Percentiles rank a stretch among this genome's conserved stretches.
phyloP scores from a whole-genome alignment of 1,140 invertebrate genomes.

The Bradynema listronoti region DNA sequence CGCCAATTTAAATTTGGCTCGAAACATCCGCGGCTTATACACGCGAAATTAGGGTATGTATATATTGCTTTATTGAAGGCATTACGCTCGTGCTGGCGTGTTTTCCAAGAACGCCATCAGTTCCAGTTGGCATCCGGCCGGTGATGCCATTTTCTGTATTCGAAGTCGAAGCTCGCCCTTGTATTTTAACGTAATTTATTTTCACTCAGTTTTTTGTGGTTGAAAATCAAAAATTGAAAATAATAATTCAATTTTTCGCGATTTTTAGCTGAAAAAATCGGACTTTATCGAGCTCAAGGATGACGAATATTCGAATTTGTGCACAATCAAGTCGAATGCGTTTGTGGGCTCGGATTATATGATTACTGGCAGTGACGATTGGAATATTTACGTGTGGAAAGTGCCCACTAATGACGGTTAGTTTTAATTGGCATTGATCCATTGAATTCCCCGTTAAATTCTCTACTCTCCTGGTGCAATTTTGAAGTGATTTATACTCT shows the following conservation, averaged over 20 bases:
- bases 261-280: slow-evolving; percentile 27
- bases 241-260: slow-evolving; percentile 11
- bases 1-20: too few species aligned
- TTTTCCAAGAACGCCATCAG: slow-evolving; percentile 28
- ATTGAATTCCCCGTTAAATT: too few species aligned
- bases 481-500: too few species aligned
- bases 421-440: too few species aligned
- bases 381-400: slow-evolving; percentile 87
- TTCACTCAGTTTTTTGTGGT: too few species aligned
- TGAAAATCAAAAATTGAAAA: too few species aligned
- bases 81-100: slow-evolving; percentile 19
- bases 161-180: slow-evolving; percentile 23
- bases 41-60: too few species aligned
- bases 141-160: slow-evolving; percentile 26
- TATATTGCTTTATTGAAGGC: slow-evolving; percentile 25
- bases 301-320: slow-evolving; percentile 84
- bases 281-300: slow-evolving; percentile 63
- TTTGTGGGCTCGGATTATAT: slow-evolving; percentile 84
- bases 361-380: slow-evolving; percentile 85
- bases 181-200: slow-evolving; percentile 26
- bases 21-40: too few species aligned
- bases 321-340: slow-evolving; percentile 90
- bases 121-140: slow-evolving; percentile 22
- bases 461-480: too few species aligned
- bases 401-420: slow-evolving; percentile 65